Conservation (phyloP, 2,888 invertebrate species). For the Achlya flavicornis region DNA sequence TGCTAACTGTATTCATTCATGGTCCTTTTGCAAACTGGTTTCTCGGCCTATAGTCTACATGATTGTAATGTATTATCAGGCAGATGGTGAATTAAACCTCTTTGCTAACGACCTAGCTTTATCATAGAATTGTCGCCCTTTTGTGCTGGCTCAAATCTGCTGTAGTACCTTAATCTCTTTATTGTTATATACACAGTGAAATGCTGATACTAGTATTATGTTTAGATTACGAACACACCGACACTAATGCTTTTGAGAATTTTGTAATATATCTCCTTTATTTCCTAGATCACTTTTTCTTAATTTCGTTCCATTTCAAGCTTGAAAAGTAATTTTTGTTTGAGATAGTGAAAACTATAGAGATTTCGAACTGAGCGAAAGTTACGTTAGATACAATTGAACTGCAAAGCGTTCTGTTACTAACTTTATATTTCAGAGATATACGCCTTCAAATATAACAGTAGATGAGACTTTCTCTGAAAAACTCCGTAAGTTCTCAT, state of each 20-base stretch:
- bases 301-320: neutral
- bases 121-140: neutral
- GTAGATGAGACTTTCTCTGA: neutral
- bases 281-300: neutral
- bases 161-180: neutral
- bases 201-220: neutral
- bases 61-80: slow-evolving; percentile 6
- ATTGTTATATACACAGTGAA: neutral
- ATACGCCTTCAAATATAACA: slow-evolving; percentile 1
- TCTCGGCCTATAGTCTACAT: neutral
- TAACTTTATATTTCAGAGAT: neutral
- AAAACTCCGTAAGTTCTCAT: neutral
- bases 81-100: slow-evolving; percentile 1
- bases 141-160: neutral
- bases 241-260: neutral
- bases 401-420: neutral
- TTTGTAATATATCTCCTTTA: too few relatives aligned
- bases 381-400: neutral
- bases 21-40: neutral
- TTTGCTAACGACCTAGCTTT: slow-evolving; percentile 1
- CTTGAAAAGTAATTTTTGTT: neutral
- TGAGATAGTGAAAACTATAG: neutral
- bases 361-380: neutral
- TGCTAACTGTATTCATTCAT: neutral
- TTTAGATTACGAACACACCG: neutral